Base-by-base conservation (phyloP, 2,797 vertebrate genomes). In the Apogon hyalosoma region DNA sequence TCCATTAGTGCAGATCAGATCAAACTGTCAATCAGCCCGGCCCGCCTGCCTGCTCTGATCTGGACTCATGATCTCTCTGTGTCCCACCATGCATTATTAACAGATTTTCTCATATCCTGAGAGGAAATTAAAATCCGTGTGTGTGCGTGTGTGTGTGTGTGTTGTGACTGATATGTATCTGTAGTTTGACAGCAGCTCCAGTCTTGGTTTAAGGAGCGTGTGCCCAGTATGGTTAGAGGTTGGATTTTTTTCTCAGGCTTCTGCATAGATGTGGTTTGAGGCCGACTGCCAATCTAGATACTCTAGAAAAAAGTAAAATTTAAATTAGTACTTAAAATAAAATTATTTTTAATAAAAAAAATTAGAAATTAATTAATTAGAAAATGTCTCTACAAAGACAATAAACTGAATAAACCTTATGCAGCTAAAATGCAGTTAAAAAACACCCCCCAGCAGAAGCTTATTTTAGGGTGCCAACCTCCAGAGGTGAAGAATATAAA, bases 41-140 rank as follows among this genome's bases (percentile, higher is more conserved):
- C 1, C 4, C 15, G 61, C 61, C 59, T 6, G 63, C 70, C 74
- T 21, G 63, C 85, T 71, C 63, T 51, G 64, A 82, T 86, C 74
- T 60, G 57, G 55, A 60, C 72, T 73, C 61, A 4, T 21, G 74
- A 72, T 86, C 78, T 68, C 62, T 58, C 54, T 72, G 68, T 71
- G 63, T 65, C 72, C 82, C 73, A 69, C 67, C 82, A 78, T 88
- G 87, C 84, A 84, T 90, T 93, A 90, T 90, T 87, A 89, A 90
- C 86, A 46, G 75, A 73, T 75, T 83, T 82, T 90, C 86, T 90
- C 88, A 93, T 93, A 92, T 93, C 93, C 92, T 86, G 88, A 70
- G 59, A 92, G 92, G 93, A 94, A 92, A 93, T 94, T 76, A 93
- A 93, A 90, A 77, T 75, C 77, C 21, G 58, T 50, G 36, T 7